Evolutionary conservation across 2,797 vertebrate genomes (phyloP).

Genomic region (Limnodromus scolopaceus): DNA sequence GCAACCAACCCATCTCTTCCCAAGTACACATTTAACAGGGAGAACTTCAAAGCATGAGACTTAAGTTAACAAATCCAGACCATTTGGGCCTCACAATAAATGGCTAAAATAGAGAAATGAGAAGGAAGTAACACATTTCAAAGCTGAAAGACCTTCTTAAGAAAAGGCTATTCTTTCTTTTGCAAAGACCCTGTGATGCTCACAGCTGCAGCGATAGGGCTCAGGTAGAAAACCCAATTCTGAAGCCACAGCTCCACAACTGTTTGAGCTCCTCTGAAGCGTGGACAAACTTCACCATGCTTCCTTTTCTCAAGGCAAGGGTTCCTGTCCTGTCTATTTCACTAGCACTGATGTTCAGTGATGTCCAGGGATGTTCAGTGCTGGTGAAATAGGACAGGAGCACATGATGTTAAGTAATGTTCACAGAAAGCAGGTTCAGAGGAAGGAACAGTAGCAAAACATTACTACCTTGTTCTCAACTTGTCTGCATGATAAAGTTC

Average conservation of each 20-base stretch:
- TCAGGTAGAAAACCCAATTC: neutral
- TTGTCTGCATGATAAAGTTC: neutral
- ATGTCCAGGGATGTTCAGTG: neutral
- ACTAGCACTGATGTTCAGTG: neutral
- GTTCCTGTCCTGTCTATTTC: neutral
- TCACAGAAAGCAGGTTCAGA: neutral
- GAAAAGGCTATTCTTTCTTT: neutral
- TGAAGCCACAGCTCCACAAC: neutral
- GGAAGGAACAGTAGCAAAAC: neutral
- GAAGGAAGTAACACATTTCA: neutral
- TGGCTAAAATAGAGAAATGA: neutral
- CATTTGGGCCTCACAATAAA: neutral
- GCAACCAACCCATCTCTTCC: neutral
- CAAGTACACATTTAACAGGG: neutral
- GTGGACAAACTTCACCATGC: rapidly evolving
- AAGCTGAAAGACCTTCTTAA: neutral
- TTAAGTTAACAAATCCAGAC: neutral
- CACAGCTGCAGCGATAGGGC: neutral
- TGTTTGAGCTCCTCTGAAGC: neutral
- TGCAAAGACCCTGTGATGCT: neutral
- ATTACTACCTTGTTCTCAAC: neutral
- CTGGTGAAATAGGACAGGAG: too few relatives aligned
- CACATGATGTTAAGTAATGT: neutral
- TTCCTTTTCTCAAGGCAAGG: neutral
- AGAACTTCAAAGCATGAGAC: neutral